Percentiles rank a stretch among this genome's conserved stretches.
Evolutionary conservation across 92 coral and sea anemone genomes (phyloP).

Genomic region (Epizoanthus stellaris): DNA sequence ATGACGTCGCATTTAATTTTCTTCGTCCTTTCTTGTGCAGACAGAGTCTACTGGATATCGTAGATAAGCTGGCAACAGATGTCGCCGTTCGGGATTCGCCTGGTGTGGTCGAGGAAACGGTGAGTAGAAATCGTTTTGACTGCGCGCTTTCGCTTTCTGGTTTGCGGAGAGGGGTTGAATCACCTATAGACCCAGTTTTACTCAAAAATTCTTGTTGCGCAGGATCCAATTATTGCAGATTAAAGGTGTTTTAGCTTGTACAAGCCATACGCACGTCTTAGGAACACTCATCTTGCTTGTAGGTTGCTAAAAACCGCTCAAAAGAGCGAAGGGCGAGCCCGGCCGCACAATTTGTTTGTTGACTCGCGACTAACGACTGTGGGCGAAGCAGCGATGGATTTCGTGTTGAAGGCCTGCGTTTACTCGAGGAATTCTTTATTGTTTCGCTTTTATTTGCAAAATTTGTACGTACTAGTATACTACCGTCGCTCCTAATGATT

Average conservation of each 20-base stretch:
- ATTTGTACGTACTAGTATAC: background rate
- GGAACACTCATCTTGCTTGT: background rate
- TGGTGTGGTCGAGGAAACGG: slow-evolving; percentile 54
- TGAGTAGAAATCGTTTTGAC: slow-evolving; percentile 40
- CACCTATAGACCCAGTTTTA: background rate
- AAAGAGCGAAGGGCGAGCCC: slow-evolving; percentile 36
- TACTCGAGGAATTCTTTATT: background rate
- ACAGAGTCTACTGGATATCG: slow-evolving; percentile 69
- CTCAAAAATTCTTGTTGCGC: slow-evolving; percentile 25
- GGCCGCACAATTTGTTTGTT: slow-evolving; percentile 34
- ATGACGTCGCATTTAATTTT: slow-evolving; percentile 82
- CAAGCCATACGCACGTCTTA: slow-evolving; percentile 24
- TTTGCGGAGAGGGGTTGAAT: slow-evolving; percentile 21
- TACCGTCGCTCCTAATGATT: background rate
- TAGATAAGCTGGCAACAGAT: slow-evolving; percentile 68
- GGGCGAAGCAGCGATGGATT: slow-evolving; percentile 21
- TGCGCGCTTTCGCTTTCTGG: slow-evolving; percentile 50
- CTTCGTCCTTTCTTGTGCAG: slow-evolving; percentile 46
- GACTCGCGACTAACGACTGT: background rate
- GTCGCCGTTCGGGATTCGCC: slow-evolving; percentile 45
- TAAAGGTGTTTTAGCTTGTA: background rate
- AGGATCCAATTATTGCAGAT: background rate
- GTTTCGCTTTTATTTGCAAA: slow-evolving; percentile 1
- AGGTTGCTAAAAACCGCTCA: background rate
- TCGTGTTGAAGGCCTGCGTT: slow-evolving; percentile 11